Evolutionary conservation across 1,140 invertebrate species (phyloP), one percentile per base, ranked within the genome.

Genomic region (Tetragnatha versicolor): DNA sequence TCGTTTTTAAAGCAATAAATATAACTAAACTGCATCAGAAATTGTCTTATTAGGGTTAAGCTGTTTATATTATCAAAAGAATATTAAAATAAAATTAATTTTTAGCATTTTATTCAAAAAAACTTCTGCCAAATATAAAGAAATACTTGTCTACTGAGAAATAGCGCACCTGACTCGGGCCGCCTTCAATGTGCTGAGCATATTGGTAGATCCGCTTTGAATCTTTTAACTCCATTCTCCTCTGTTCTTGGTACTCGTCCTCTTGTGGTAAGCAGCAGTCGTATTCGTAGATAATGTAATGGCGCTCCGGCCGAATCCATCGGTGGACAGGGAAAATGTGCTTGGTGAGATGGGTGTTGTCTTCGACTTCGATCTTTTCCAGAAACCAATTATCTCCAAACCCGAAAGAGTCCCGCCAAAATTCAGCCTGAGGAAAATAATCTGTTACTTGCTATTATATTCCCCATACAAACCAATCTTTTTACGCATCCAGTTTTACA

Each of bases 241-340:
- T 81, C 73, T 86, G 84, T 6, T 86, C 83, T 9, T 12, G 65
- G 70, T 86, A 79, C 20, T 83, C 82, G 79, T 88, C 87, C 37
- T 82, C 79, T 81, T 88, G 87, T 0, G 88, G 88, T 22, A 88
- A 81, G 29, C 84, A 84, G 31, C 85, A 86, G 80, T 88, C 87
- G 68, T 87, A 83, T 72, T 86, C 84, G 29, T 82, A 70, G 39
- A 88, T 85, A 14, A 84, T 73, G 79, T 88, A 88, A 33, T 84
- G 84, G 29, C 82, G 83, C 47, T 86, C 72, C 2, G 85, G 68
- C 58, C 83, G 83, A 51, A 88, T 85, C 87, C 88, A 88, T 20
- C 87, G 83, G 33, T 81, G 58, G 10, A 83, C 77, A 6, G 83
- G 82, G 29, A 83, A 83, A 0, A 80, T 47, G 35, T 63, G 63